Base-by-base conservation (phyloP, 2,797 vertebrate genomes). In the Carapus acus region DNA sequence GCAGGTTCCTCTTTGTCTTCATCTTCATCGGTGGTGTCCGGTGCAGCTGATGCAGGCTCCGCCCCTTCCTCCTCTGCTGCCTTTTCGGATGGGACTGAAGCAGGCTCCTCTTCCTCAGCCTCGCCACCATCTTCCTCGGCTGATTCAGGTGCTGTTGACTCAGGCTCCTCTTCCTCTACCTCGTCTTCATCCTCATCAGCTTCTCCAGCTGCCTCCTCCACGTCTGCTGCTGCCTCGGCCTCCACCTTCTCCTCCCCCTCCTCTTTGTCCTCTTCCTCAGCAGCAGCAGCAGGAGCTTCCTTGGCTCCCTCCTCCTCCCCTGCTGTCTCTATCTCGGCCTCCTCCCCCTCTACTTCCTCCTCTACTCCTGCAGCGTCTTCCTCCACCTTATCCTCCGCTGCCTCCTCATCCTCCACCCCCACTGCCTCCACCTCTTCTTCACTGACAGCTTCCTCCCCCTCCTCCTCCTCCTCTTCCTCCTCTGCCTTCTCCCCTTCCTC, bases 21-120 rank as follows among this genome's bases (percentile, higher is more conserved):
- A n/a, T n/a, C n/a, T n/a, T n/a, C n/a, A n/a, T n/a, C n/a, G n/a
- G n/a, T n/a, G n/a, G n/a, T n/a, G n/a, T 7, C 34, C 4, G 34
- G 2, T 15, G 14, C 34, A 3, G 14, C 34, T 15, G 34, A 15
- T 17, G 34, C 36, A 11, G 37, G 31, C 19, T 21, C 60, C 11
- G 45, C 19, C 6, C 48, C 66, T 3, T 62, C n/a, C n/a, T n/a
- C 55, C 4, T 54, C 68, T 3, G 58, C 58, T 7, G 22, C 58
- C 22, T 50, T 24, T n/a, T 52, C 39, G 11, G 58, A 49, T 31
- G 46, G 50, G 4, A 22, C 7, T 14, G 41, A n/a, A n/a, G n/a
- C n/a, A n/a, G n/a, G n/a, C 6, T 27, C 58, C 24, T 50, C 31
- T n/a, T 52, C 39, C 12, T 61, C 49, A 23, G 46, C 51, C 3